phyloP scores from a whole-genome alignment of 2,797 vertebrate genomes.

The Gadopsis bispinosus region DNA sequence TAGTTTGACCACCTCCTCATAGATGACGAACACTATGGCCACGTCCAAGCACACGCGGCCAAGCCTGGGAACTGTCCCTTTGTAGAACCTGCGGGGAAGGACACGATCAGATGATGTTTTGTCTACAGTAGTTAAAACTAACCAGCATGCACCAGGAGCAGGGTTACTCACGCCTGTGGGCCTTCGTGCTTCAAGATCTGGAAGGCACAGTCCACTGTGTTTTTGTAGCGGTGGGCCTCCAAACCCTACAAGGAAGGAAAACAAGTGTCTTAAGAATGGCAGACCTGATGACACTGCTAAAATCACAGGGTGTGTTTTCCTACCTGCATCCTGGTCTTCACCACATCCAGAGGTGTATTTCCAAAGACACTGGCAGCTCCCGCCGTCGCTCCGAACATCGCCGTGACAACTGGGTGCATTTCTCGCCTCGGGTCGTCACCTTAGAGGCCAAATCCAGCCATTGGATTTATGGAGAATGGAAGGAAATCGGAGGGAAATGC shows the following conservation, averaged over 20 bases:
- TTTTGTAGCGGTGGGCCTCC: constrained; percentile 88
- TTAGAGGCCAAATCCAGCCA: constrained; percentile 48
- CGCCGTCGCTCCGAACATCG: constrained; percentile 86
- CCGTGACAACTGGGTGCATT: constrained; percentile 88
- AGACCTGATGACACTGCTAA: neutral
- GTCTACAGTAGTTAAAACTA: neutral
- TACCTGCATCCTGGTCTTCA: constrained; percentile 92
- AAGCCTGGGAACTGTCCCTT: constrained; percentile 85
- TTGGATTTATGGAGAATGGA: neutral
- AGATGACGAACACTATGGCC: constrained; percentile 86
- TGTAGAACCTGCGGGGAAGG: constrained; percentile 81
- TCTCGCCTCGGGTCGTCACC: constrained; percentile 84
- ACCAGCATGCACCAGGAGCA: neutral
- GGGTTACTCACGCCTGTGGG: constrained; percentile 84
- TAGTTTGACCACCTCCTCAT: constrained; percentile 86
- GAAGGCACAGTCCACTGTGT: constrained; percentile 88
- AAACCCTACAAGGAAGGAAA: constrained; percentile 79
- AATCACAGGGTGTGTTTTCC: constrained; percentile 2
- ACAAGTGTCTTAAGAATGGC: neutral
- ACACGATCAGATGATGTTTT: neutral
- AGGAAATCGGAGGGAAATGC: neutral
- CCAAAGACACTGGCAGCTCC: constrained; percentile 90
- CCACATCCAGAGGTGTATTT: constrained; percentile 89
- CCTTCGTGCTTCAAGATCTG: constrained; percentile 89
- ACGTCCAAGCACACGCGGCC: constrained; percentile 85